Base-by-base conservation (phyloP, 2,113 vertebrate species). In the Myxocyprinus asiaticus region DNA sequence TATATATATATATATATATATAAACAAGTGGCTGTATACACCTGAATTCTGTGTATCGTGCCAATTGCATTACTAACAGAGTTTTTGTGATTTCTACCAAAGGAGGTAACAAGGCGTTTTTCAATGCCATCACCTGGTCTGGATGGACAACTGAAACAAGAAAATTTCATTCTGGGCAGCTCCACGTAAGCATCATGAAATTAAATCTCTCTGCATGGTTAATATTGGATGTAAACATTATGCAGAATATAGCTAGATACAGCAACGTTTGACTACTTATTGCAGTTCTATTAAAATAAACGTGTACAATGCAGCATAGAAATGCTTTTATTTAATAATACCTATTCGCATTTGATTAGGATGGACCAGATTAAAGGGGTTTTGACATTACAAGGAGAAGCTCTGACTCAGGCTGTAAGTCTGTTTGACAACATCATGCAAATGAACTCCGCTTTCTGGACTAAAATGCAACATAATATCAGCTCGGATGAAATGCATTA, bases 301-400 rank as follows among this genome's bases (percentile, higher is more conserved):
- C 5, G 51, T 6, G 9, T 69, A 69, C 22, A 69, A 53, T 17
- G 14, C 1, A 5, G 5, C 15, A 47, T 45, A 73, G 43, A 17
- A 61, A 73, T 7, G n/a, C 14, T 7, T 58, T 56, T 56, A 56
- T n/a, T 58, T 58, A 3, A 58, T 15, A 33, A 15, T 58, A 58
- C n/a, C 22, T 6, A 12, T 63, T 33, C 50, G 11, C 22, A n/a
- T 47, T 42, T 83, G 3, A 85, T 50, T 87, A 99, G 98, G 81
- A 94, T 96, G 81, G 98, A 99, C 88, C 97, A 99, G 81, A 96
- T 99, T 88, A 99, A 98, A 84, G 95, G 97, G 0, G 96, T 98
- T 75, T 91, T 99, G 83, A 98, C 95, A 0, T 91, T 99, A 42
- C 97, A 99, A 89, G 98, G 97, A 65, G 97, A 99, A 15, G 93